phyloP scores from a whole-genome alignment of 64 coral and sea anemone species.

The Montipora efflorescens region DNA sequence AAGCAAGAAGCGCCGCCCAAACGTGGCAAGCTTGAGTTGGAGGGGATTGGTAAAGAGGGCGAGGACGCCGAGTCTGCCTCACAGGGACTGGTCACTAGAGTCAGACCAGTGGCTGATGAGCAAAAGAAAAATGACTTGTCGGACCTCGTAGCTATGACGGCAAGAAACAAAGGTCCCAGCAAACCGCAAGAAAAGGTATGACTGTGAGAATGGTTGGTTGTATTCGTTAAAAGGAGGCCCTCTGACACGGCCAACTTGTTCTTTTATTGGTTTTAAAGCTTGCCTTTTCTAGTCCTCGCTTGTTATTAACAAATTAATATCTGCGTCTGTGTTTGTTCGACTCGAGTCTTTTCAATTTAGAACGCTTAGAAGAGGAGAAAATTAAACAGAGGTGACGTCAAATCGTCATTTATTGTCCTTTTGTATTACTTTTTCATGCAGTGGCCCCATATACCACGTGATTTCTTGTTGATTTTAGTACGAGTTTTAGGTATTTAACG shows the following conservation, averaged over 20 bases:
- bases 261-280: too few species aligned
- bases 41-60: slow-evolving; percentile 71
- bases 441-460: too few species aligned
- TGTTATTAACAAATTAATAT: too few species aligned
- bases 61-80: slow-evolving; percentile 31
- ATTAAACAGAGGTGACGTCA: too few species aligned
- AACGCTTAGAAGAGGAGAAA: too few species aligned
- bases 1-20: slow-evolving; percentile 53
- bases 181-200: slow-evolving; percentile 65
- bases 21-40: slow-evolving; percentile 51
- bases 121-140: slow-evolving; percentile 67
- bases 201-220: not conserved
- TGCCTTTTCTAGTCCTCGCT: not conserved
- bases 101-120: not conserved
- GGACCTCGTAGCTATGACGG: slow-evolving; percentile 48
- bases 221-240: not conserved
- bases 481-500: too few species aligned
- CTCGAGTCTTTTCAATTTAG: too few species aligned
- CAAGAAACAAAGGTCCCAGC: slow-evolving; percentile 37
- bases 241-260: not conserved
- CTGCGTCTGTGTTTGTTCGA: too few species aligned
- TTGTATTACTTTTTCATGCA: too few species aligned
- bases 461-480: not conserved
- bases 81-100: slow-evolving; percentile 30
- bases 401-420: too few species aligned